These are phyloP conservation scores for Oncorhynchus masou DNA, from an alignment of 2,113 vertebrate species.

Conservation along the genomic window DNA sequence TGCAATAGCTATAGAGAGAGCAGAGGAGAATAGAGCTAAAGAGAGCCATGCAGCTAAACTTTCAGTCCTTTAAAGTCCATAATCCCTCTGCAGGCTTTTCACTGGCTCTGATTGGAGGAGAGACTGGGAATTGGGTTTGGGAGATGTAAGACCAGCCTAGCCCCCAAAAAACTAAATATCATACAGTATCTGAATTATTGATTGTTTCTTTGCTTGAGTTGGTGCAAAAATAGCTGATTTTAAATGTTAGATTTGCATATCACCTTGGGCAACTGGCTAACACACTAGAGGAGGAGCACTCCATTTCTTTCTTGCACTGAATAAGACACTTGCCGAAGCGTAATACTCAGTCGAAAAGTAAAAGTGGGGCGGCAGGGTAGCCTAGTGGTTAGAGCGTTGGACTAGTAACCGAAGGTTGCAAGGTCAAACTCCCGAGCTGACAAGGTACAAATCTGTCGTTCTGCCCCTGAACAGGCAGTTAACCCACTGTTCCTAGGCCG, in stretches of 20 bases:
- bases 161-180: constrained; percentile 37
- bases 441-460: too few relatives aligned
- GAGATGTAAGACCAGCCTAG: constrained; percentile 32
- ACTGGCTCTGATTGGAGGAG: constrained; percentile 1
- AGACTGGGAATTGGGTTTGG: constrained; percentile 1
- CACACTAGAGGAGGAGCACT: constrained; percentile 9
- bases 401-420: too few relatives aligned
- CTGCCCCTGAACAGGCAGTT: too few relatives aligned
- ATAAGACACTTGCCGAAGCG: background rate
- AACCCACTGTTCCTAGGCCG: too few relatives aligned
- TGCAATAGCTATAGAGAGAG: background rate
- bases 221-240: constrained; percentile 58
- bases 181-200: constrained; percentile 58
- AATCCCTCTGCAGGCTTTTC: constrained; percentile 27
- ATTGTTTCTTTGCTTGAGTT: constrained; percentile 49
- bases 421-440: too few relatives aligned
- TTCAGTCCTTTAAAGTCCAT: constrained; percentile 29
- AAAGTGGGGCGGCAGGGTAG: too few relatives aligned
- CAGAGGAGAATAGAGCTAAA: too few relatives aligned
- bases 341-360: constrained; percentile 2
- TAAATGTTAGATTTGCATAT: constrained; percentile 56
- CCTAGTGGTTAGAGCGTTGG: too few relatives aligned
- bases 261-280: constrained; percentile 41
- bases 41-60: too few relatives aligned
- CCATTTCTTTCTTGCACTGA: constrained; percentile 28